Evolutionary conservation across 2,113 vertebrate genomes (phyloP), one percentile per base, ranked within the genome.

Genomic region (Trogon melanurus): DNA sequence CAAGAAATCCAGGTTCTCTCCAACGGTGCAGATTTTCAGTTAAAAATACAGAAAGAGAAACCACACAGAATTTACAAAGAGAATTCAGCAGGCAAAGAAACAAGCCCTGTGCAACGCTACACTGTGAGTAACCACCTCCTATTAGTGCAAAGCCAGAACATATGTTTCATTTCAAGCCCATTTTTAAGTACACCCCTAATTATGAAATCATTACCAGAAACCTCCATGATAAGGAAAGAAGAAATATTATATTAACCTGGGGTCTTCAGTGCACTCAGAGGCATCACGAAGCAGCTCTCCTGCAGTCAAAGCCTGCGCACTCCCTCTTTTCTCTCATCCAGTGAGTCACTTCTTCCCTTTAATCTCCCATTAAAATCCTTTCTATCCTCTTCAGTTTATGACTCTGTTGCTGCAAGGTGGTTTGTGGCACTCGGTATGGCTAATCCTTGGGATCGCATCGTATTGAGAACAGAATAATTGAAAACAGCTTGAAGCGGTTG

Each of bases 301-400:
- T 72, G 87, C 95, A 96, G 91, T 86, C 93, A 91, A 85, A 95
- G 86, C 87, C 87, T 87, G 86, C 17, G 5, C 66, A 44, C 70
- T 93, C 94, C 80, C 95, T 92, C 84, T 79, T 85, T 94, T 73
- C 84, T 96, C 73, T 93, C 89, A 94, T 85, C 95, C 87, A 96
- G 91, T 93, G 85, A 95, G 85, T 96, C 95, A 89, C 91, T 94
- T 96, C 72, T 97, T 96, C 79, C 75, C 79, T 93, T 96, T 95
- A 96, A 96, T 96, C 76, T 91, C 92, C 91, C 90, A 97, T 96
- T 97, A 94, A 97, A 97, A 97, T 96, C 91, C 84, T 85, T 91
- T 91, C 96, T 97, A 95, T 95, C 94, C 94, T 95, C 96, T 96
- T 97, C 97, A 97, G 90, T 97, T 98, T 97, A 94, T 93, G 95